Conservation (phyloP, 2,888 invertebrate genomes). For the Cataglyphis cursor region DNA sequence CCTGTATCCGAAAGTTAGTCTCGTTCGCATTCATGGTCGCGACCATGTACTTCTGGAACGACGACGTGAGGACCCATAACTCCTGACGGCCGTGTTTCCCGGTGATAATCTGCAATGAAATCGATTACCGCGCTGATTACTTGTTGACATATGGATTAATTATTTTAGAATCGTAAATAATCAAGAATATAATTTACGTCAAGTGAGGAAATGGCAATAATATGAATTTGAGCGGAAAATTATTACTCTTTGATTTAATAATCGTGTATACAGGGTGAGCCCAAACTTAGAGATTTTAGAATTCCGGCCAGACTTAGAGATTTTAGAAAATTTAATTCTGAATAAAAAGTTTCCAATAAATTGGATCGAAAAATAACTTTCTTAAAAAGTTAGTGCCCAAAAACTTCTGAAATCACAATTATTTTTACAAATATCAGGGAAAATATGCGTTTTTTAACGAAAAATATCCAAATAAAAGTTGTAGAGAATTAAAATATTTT, state of each 20-base stretch:
- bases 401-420: too few species aligned
- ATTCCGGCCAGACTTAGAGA: too few species aligned
- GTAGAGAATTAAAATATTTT: too few species aligned
- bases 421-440: too few species aligned
- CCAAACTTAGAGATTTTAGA: too few species aligned
- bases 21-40: slow-evolving; percentile 86
- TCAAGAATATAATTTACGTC: neutral
- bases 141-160: neutral
- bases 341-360: too few species aligned
- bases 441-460: too few species aligned
- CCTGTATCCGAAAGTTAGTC: slow-evolving; percentile 91
- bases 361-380: too few species aligned
- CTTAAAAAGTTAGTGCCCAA: too few species aligned
- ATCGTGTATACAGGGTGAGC: neutral
- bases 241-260: neutral
- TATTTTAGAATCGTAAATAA: neutral
- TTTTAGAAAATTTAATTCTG: too few species aligned
- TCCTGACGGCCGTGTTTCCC: slow-evolving; percentile 74
- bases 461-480: too few species aligned
- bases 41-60: slow-evolving; percentile 82
- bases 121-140: neutral
- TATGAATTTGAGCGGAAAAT: neutral
- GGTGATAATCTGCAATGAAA: slow-evolving; percentile 76
- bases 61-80: slow-evolving; percentile 81
- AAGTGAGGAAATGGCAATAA: neutral